Evolutionary conservation across 2,797 vertebrate genomes (phyloP).

Genomic region (Pygocentrus nattereri): DNA sequence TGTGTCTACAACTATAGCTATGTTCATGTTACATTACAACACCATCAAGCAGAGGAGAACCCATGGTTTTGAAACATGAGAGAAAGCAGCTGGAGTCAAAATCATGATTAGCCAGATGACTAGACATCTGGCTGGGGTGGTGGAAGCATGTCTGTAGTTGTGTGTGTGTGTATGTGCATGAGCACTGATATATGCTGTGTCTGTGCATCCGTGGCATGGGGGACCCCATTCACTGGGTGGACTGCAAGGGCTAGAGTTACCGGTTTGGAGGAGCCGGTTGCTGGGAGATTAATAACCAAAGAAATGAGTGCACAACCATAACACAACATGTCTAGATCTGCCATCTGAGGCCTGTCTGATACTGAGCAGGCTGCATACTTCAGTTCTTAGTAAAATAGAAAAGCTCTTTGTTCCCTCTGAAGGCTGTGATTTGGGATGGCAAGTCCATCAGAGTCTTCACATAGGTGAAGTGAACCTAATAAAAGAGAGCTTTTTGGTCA

Average conservation of each 20-base stretch:
- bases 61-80: constrained; percentile 38
- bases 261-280: constrained; percentile 24
- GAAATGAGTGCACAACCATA: constrained; percentile 34
- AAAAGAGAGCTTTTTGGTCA: background rate
- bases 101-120: constrained; percentile 50
- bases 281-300: constrained; percentile 48
- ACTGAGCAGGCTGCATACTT: constrained; percentile 41
- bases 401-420: constrained; percentile 48
- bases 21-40: constrained; percentile 33
- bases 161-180: constrained; percentile 32
- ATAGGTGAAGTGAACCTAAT: constrained; percentile 14
- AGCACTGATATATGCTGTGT: constrained; percentile 34
- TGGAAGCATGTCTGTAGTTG: constrained; percentile 30
- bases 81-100: constrained; percentile 51
- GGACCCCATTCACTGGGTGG: constrained; percentile 22
- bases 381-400: constrained; percentile 38
- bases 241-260: constrained; percentile 39
- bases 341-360: constrained; percentile 31
- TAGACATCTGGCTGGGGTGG: constrained; percentile 43
- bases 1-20: constrained; percentile 23
- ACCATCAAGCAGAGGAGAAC: constrained; percentile 8
- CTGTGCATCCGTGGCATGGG: constrained; percentile 21
- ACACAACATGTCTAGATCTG: constrained; percentile 48
- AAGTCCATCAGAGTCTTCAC: constrained; percentile 11
- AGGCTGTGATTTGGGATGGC: constrained; percentile 27